These are phyloP conservation scores for Passer domesticus DNA, from an alignment of 2,113 vertebrate genomes.

Conservation along the genomic window DNA sequence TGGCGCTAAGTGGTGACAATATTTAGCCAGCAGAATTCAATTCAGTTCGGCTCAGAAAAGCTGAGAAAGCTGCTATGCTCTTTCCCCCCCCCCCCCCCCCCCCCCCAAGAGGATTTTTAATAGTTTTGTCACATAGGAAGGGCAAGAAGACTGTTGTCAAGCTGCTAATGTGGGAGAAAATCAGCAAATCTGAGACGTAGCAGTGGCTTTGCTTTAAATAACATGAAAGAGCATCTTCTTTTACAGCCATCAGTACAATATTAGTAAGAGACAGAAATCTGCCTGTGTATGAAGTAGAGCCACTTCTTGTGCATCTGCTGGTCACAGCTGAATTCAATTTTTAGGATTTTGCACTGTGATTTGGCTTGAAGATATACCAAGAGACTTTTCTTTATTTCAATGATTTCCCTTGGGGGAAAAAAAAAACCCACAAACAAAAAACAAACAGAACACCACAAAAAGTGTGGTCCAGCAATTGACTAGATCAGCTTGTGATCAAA, in stretches of 20 bases:
- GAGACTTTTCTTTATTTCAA: neutral
- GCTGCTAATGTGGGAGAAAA: constrained; percentile 11
- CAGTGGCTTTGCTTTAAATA: constrained; percentile 22
- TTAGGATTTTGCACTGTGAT: neutral
- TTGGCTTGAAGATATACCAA: neutral
- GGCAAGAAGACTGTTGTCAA: neutral
- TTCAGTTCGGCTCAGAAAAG: neutral
- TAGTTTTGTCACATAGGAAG: constrained; percentile 33
- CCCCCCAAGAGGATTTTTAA: neutral
- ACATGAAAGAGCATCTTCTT: neutral
- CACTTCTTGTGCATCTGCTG: neutral
- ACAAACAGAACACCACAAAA: neutral
- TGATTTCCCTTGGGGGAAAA: neutral
- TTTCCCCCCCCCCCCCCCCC: no score
- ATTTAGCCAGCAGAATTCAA: neutral
- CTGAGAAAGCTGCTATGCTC: neutral
- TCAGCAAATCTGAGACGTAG: neutral
- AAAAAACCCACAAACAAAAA: neutral
- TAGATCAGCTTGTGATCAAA: neutral
- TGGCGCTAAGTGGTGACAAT: neutral
- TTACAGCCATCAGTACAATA: neutral
- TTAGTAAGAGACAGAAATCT: neutral
- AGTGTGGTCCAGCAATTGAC: neutral
- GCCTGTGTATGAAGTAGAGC: neutral
- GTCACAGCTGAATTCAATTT: neutral